A percentile compares a stretch with the other conserved stretches of the same genome.
Evolutionary conservation across 1,140 invertebrate genomes (phyloP).

Genomic region (Drosophila prosaltans): DNA sequence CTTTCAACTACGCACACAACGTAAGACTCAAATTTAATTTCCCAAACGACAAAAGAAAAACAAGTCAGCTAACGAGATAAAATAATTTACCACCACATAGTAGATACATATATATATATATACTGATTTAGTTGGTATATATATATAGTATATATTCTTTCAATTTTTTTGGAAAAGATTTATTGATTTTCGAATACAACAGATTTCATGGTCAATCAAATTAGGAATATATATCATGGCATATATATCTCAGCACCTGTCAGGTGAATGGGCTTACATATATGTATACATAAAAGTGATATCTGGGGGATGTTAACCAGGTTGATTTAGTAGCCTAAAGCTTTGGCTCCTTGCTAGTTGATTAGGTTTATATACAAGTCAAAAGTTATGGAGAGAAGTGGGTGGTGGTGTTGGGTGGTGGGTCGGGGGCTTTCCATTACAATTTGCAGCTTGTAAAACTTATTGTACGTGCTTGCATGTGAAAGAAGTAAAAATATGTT

Average conservation of each 20-base stretch:
- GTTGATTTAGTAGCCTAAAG: background rate
- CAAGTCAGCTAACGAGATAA: conserved; percentile 60
- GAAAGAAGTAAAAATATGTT: conserved; percentile 33
- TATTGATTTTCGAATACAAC: conserved; percentile 62
- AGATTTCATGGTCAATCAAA: conserved; percentile 1
- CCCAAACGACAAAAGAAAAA: conserved; percentile 58
- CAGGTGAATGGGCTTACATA: too few species aligned
- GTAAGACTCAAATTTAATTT: conserved; percentile 69
- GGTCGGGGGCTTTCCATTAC: conserved; percentile 31
- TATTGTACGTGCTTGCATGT: conserved; percentile 33
- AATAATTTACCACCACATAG: conserved; percentile 51
- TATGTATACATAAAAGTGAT: too few species aligned
- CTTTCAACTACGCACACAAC: conserved; percentile 27
- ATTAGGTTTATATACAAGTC: conserved; percentile 4
- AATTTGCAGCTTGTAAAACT: conserved; percentile 73
- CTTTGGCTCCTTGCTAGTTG: background rate
- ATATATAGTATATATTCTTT: background rate
- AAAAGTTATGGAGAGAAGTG: background rate
- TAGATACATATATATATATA: conserved; percentile 19
- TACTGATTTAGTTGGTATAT: conserved; percentile 3
- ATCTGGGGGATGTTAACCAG: background rate
- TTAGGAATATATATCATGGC: conserved; percentile 1
- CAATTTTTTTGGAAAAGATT: conserved; percentile 53
- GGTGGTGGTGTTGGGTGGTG: background rate
- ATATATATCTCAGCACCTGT: background rate